phyloP scores from a whole-genome alignment of 2,113 vertebrate species.

The Hyaena hyaena region DNA sequence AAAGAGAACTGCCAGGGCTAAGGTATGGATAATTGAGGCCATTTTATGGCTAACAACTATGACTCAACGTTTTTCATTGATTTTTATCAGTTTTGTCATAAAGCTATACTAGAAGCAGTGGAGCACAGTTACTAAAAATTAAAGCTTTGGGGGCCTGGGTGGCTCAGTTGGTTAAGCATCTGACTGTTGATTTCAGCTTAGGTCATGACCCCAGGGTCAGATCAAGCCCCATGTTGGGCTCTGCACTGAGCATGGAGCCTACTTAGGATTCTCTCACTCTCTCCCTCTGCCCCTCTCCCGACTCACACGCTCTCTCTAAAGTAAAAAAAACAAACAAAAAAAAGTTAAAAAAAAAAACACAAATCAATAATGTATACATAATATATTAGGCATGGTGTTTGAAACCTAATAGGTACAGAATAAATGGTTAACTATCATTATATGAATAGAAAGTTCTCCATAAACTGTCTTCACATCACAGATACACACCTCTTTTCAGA shows the following conservation, averaged over 20 bases:
- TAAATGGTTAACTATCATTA: neutral
- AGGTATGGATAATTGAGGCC: neutral
- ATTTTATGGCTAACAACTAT: constrained; percentile 23
- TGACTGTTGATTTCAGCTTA: no score
- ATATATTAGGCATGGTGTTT: neutral
- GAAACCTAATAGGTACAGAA: neutral
- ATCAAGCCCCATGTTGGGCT: no score
- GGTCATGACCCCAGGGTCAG: no score
- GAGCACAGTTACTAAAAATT: neutral
- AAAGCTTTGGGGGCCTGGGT: neutral
- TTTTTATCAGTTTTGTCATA: neutral
- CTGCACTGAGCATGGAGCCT: no score
- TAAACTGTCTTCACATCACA: neutral
- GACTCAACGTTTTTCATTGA: neutral
- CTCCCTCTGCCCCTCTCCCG: no score
- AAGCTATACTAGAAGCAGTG: neutral
- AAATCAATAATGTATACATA: neutral
- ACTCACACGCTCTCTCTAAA: no score
- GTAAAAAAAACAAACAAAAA: no score
- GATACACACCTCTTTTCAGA: neutral
- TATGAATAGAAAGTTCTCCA: neutral
- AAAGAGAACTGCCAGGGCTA: neutral
- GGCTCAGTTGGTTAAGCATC: no score
- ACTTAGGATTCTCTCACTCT: no score
- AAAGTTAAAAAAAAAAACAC: no score